These are phyloP conservation scores for Phyllotis vaccarum DNA, from an alignment of 2,797 vertebrate species.

Conservation along the genomic window DNA sequence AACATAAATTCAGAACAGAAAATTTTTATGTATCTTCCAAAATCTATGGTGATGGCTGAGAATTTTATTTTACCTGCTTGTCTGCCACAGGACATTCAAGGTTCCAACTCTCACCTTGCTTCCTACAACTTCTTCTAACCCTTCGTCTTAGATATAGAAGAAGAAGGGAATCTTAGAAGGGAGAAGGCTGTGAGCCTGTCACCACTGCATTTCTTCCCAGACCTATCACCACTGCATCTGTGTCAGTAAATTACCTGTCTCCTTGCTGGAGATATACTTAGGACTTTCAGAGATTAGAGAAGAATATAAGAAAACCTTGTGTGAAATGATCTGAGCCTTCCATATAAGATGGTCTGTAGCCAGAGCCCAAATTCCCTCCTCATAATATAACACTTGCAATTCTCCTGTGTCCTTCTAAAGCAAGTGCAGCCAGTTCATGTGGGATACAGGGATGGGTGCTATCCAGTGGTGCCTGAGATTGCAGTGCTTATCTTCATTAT, in stretches of 20 bases:
- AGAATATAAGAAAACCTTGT: no score
- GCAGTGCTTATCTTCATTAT: neutral
- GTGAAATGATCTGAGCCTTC: neutral
- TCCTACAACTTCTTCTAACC: neutral
- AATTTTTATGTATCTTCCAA: neutral
- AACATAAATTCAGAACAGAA: neutral
- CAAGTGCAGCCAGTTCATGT: neutral
- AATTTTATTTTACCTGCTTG: neutral
- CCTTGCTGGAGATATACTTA: neutral
- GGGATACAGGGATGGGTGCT: no score
- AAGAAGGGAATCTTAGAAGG: neutral
- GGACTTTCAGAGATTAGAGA: neutral
- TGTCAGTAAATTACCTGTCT: neutral
- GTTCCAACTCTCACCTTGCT: neutral
- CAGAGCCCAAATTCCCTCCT: neutral
- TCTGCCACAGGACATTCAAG: neutral
- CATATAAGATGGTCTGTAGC: neutral
- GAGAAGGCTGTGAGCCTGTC: neutral
- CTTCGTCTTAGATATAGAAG: neutral
- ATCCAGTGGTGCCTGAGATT: neutral
- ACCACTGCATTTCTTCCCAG: neutral
- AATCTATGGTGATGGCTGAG: neutral
- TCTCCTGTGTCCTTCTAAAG: neutral
- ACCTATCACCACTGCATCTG: neutral
- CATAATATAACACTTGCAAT: neutral